A percentile compares a stretch with the other conserved stretches of the same genome.
These are phyloP conservation scores for Bovichtus diacanthus DNA, from an alignment of 2,797 vertebrate species.

Conservation along the genomic window DNA sequence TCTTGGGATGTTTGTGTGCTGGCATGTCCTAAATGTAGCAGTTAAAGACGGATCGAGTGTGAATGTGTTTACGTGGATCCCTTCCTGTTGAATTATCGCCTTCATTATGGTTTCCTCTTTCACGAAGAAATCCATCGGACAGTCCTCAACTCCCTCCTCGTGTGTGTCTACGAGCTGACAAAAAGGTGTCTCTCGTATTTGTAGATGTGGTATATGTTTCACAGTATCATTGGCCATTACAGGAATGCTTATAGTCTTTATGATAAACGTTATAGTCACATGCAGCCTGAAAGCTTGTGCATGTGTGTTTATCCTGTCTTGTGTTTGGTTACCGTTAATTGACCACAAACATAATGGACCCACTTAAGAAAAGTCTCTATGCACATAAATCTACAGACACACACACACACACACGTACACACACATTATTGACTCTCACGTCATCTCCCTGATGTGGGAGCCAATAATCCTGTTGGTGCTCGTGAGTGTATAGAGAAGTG, in stretches of 20 bases:
- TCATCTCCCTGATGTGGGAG: constrained; percentile 63
- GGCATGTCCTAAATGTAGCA: constrained; percentile 4
- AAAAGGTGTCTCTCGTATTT: constrained; percentile 22
- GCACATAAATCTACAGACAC: constrained; percentile 36
- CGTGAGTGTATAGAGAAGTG: constrained; percentile 56
- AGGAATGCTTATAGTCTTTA: constrained; percentile 18
- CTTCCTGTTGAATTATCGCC: constrained; percentile 41
- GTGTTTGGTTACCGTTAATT: constrained; percentile 74
- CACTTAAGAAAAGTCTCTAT: constrained; percentile 74
- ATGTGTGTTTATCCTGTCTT: constrained; percentile 37
- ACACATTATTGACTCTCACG: constrained; percentile 51
- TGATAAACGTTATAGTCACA: constrained; percentile 16
- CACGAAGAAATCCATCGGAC: constrained; percentile 2
- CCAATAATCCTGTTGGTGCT: constrained; percentile 58
- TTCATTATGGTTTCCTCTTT: constrained; percentile 40
- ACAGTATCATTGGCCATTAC: constrained; percentile 5
- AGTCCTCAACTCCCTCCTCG: background rate
- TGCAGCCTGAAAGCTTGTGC: constrained; percentile 44
- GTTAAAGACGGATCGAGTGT: background rate
- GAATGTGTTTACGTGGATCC: constrained; percentile 27
- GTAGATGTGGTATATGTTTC: constrained; percentile 1
- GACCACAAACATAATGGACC: constrained; percentile 84
- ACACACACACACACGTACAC: constrained; percentile 18
- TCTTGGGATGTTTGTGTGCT: background rate
- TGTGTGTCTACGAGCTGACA: background rate